Base-by-base conservation (phyloP, 2,113 vertebrate genomes). In the Puffinus mauretanicus region DNA sequence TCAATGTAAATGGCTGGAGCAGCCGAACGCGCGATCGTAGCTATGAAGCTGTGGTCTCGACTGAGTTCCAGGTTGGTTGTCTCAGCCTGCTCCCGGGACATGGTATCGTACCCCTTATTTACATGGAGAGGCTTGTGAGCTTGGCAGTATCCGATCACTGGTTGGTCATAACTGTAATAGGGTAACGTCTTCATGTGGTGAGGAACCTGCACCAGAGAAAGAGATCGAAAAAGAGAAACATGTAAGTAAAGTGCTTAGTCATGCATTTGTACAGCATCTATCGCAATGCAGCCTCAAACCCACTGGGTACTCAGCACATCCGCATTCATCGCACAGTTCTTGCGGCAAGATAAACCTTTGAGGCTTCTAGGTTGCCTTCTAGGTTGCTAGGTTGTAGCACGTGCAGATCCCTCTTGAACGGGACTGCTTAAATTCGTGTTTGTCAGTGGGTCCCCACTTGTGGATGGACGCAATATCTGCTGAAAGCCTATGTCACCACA, bases 1-100 rank as follows among this genome's bases (percentile, higher is more conserved):
- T 98, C 98, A 32, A 98, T 98, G 94, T 98, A 98, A 58, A 98
- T 98, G 97, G 98, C 77, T 2, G 98, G 98, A 5, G 98, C 98
- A 6, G 98, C 98, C 6, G 98, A 98, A 51, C 98, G 97, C 6
- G 98, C 97, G 42, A 98, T 98, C 29, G 98, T 98, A 32, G 98
- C 98, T 3, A 98, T 98, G 97, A 98, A 98, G 91, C 98, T 97
- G 97, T 98, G 98, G 77, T 98, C 98, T 24, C 96, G 97, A 51
- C 98, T 97, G 16, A 98, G 97, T 49, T 98, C 98, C 96, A 98
- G 92, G 91, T 71, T 55, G 77, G 97, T 96, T 26, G 91, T 40
- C 12, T 98, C 98, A 0, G 93, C 97, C 57, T 87, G 98, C 13
- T 98, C 98, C 40, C 92, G 82, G 51, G 97, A 88, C 82, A 98